Base-by-base conservation (phyloP, 2,797 vertebrate genomes). In the Ibycter americanus region DNA sequence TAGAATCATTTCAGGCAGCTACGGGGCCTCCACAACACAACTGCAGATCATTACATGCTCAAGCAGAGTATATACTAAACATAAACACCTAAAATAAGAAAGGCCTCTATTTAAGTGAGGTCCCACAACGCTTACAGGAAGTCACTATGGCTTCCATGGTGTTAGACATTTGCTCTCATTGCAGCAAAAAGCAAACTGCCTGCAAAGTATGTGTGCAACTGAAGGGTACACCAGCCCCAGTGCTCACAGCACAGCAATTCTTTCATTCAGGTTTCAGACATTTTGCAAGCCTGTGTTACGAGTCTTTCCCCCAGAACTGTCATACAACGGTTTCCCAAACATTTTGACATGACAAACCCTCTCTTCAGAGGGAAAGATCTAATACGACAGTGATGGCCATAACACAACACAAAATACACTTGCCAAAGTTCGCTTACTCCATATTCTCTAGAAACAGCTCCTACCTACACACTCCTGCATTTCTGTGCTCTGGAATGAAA, bases 141-240 rank as follows among this genome's bases (percentile, higher is more conserved):
- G 82, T 66, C 89, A 72, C 71, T 11, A 74, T 6, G 54, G 79
- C 76, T 72, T 77, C 84, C 34, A 11, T 40, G n/a, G 34, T 67
- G 72, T 78, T 55, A 91, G 26, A 66, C 27, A 34, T 40, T 83
- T 59, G 71, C n/a, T 83, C 20, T 65, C 72, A 38, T 8, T 85
- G 72, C 65, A 87, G 56, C 59, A 90, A 74, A 92, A 87, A 71
- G 74, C 59, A 89, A 95, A 66, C 32, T 44, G 71, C 54, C 38
- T 87, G 51, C 47, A n/a, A 74, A 62, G n/a, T 2, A 21, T 2
- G 6, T 1, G 0, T 44, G 44, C 22, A 83, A 17, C 27, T 26
- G 52, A 44, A 76, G 62, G 27, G 59, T 68, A 62, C 17, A 9
- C 17, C 46, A 93, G 78, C 12, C 20, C 29, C 68, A 36, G 32